Conservation (phyloP, 2,113 vertebrate genomes). For the Dryoscopus gambensis region DNA sequence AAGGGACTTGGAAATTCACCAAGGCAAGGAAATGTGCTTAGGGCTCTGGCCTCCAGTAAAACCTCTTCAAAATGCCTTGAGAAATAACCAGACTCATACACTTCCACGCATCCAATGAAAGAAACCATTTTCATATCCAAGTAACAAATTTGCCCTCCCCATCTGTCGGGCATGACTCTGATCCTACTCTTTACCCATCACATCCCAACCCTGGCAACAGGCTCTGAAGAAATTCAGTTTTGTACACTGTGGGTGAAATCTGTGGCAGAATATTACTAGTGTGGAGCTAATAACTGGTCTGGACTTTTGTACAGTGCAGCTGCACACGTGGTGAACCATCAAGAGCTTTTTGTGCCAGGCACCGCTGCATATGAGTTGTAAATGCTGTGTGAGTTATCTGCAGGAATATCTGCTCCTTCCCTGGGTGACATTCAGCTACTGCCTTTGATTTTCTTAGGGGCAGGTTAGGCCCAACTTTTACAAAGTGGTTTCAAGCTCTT, state of each 20-base stretch:
- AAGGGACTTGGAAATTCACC: not conserved
- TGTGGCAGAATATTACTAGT: not conserved
- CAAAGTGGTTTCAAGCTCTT: not conserved
- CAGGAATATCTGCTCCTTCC: not conserved
- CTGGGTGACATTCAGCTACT: not conserved
- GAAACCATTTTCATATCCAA: not conserved
- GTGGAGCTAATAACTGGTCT: not conserved
- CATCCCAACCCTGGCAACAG: not conserved
- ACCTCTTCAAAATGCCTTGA: not conserved
- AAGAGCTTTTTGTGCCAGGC: not conserved
- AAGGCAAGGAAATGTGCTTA: not conserved
- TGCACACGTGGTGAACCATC: not conserved
- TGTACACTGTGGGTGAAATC: not conserved
- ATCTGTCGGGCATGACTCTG: not conserved
- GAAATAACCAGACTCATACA: not conserved
- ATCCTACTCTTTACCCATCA: not conserved
- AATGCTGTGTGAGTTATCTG: not conserved
- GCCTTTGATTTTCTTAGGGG: not conserved
- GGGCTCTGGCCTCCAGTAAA: not conserved
- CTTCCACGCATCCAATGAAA: not conserved
- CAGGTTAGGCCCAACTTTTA: not conserved
- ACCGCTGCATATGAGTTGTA: fast-evolving
- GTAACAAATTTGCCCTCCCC: not conserved
- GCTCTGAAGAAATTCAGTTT: not conserved
- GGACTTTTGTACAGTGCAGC: not conserved